Percentiles rank a stretch among this genome's conserved stretches.
These are phyloP conservation scores for Oconnorella tubifera DNA, from an alignment of 2,888 invertebrate genomes.

Conservation along the genomic window DNA sequence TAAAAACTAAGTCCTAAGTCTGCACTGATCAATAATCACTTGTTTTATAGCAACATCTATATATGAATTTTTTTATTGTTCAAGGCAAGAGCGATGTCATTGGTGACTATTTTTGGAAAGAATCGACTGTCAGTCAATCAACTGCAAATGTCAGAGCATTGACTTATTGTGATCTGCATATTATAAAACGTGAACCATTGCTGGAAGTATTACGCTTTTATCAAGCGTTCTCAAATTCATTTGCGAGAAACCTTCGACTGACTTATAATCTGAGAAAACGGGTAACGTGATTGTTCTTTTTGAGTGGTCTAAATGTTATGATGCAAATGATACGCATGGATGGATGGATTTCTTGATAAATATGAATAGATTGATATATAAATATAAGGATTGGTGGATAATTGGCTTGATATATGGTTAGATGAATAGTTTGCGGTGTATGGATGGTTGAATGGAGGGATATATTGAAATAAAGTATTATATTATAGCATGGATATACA, in stretches of 20 bases:
- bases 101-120: conserved; percentile 98
- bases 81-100: conserved; percentile 97
- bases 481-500: too few species aligned
- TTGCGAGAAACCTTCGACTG: conserved; percentile 92
- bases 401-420: too few species aligned
- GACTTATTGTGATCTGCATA: conserved; percentile 98
- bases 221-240: conserved; percentile 98
- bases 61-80: conserved; percentile 33
- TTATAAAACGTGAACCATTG: conserved; percentile 87
- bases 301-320: not conserved
- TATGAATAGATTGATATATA: too few species aligned
- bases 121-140: conserved; percentile 88
- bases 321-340: too few species aligned
- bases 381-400: too few species aligned
- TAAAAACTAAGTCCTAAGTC: too few species aligned
- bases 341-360: too few species aligned
- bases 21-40: too few species aligned
- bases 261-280: conserved; percentile 97
- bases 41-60: conserved; percentile 36
- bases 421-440: too few species aligned
- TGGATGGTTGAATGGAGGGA: too few species aligned
- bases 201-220: conserved; percentile 93
- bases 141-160: conserved; percentile 98
- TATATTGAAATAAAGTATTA: too few species aligned
- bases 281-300: conserved; percentile 63